Percentiles rank a stretch among this genome's conserved stretches.
Conservation (phyloP, 2,113 vertebrate genomes). For the Oryzias javanicus region DNA sequence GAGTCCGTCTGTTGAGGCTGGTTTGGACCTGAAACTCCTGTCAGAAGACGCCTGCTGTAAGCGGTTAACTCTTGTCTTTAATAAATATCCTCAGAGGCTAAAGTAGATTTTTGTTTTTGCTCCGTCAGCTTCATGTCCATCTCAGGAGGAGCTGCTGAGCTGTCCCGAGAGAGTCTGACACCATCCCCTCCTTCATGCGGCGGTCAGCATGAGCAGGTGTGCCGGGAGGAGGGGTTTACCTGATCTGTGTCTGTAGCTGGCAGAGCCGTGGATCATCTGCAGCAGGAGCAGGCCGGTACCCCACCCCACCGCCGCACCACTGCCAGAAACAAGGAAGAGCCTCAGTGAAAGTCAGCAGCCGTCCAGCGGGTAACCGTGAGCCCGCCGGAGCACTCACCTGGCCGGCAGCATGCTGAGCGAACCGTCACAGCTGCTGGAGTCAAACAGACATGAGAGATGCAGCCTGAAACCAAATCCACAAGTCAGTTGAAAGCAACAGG, state of each 20-base stretch:
- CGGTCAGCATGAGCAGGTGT: too few species aligned
- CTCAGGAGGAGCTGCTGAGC: too few species aligned
- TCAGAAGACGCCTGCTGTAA: too few species aligned
- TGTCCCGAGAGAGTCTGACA: too few species aligned
- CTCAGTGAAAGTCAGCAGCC: not conserved
- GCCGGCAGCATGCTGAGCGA: not conserved
- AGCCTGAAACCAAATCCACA: not conserved
- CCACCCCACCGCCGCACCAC: constrained; percentile 22
- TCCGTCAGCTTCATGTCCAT: too few species aligned
- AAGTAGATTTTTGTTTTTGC: too few species aligned
- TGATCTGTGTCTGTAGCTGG: constrained; percentile 33
- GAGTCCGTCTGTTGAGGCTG: too few species aligned
- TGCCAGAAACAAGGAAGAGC: constrained; percentile 19
- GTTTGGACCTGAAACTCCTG: too few species aligned
- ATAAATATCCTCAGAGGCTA: too few species aligned
- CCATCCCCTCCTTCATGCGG: not conserved
- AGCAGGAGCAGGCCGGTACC: constrained; percentile 43
- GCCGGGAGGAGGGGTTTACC: constrained; percentile 42
- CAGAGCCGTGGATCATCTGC: constrained; percentile 40
- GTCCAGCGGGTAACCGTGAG: too few species aligned
- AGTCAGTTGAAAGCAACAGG: not conserved
- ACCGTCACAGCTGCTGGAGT: not conserved
- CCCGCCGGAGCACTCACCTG: constrained; percentile 16
- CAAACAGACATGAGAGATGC: not conserved
- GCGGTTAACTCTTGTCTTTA: too few species aligned